Conservation (phyloP, 1,140 invertebrate species). For the Drosophila nigromelanica region DNA sequence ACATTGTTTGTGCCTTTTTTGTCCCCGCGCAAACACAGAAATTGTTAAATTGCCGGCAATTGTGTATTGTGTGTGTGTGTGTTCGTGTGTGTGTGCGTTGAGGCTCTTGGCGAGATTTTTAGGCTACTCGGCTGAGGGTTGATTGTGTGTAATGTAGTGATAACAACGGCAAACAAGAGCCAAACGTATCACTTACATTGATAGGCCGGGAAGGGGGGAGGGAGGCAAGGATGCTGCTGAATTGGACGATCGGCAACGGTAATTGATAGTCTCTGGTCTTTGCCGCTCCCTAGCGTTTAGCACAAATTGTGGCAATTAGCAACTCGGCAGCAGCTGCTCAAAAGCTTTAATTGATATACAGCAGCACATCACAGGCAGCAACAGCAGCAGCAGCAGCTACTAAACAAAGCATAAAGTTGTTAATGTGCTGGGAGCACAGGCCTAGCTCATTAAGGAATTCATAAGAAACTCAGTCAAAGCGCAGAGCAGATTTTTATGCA, state of each 20-base stretch:
- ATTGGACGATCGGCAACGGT: slow-evolving; percentile 52
- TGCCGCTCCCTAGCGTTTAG: slow-evolving; percentile 64
- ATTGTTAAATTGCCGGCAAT: slow-evolving; percentile 75
- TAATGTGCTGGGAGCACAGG: slow-evolving; percentile 61
- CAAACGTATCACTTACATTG: slow-evolving; percentile 56
- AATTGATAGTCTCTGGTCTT: slow-evolving; percentile 69
- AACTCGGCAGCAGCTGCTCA: slow-evolving; percentile 52
- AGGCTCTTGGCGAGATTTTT: slow-evolving; percentile 55
- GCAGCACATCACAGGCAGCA: too few species aligned
- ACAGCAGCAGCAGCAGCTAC: slow-evolving; percentile 8
- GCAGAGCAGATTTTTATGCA: slow-evolving; percentile 72
- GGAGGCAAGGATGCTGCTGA: slow-evolving; percentile 29
- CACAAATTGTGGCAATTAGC: slow-evolving; percentile 80
- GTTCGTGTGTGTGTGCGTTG: background rate
- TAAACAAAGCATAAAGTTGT: slow-evolving; percentile 81
- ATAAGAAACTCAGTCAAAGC: slow-evolving; percentile 49
- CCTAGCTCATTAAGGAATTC: slow-evolving; percentile 74
- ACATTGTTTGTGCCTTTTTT: slow-evolving; percentile 60
- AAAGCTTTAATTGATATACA: slow-evolving; percentile 78
- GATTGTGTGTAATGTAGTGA: slow-evolving; percentile 48
- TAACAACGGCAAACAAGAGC: slow-evolving; percentile 23
- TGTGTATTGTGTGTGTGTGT: slow-evolving; percentile 8
- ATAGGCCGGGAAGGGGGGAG: slow-evolving; percentile 6
- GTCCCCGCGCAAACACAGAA: slow-evolving; percentile 24
- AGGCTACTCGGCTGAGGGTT: slow-evolving; percentile 43